Conservation (phyloP, 2,113 vertebrate genomes). For the Benthochromis sp. region DNA sequence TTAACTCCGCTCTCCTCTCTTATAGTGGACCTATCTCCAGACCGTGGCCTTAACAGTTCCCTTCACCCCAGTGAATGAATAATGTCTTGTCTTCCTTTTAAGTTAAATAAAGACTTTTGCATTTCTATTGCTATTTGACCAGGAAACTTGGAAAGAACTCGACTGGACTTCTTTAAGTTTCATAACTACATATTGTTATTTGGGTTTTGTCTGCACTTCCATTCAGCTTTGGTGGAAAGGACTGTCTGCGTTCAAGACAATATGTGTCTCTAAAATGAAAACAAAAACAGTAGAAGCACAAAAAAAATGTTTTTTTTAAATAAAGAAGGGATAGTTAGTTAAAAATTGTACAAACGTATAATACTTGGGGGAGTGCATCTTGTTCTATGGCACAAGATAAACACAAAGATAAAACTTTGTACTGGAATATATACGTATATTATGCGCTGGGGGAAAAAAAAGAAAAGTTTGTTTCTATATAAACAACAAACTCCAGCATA, state of each 20-base stretch:
- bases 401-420: neutral
- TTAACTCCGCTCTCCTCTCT: neutral
- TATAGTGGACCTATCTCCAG: neutral
- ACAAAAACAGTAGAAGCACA: neutral
- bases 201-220: neutral
- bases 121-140: neutral
- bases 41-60: neutral
- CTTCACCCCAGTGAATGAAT: neutral
- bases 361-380: neutral
- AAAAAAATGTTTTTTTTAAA: neutral
- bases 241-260: neutral
- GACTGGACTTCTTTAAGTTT: neutral
- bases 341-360: accelerated
- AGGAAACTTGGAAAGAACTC: neutral
- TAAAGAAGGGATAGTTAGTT: neutral
- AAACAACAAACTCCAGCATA: neutral
- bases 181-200: neutral
- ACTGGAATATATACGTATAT: accelerated
- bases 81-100: neutral
- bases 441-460: accelerated
- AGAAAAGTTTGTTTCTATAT: neutral
- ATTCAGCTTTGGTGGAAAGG: neutral
- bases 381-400: neutral
- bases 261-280: neutral
- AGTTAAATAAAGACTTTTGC: neutral